Evolutionary conservation across 2,888 invertebrate genomes (phyloP).

Genomic region (Idaea straminata): DNA sequence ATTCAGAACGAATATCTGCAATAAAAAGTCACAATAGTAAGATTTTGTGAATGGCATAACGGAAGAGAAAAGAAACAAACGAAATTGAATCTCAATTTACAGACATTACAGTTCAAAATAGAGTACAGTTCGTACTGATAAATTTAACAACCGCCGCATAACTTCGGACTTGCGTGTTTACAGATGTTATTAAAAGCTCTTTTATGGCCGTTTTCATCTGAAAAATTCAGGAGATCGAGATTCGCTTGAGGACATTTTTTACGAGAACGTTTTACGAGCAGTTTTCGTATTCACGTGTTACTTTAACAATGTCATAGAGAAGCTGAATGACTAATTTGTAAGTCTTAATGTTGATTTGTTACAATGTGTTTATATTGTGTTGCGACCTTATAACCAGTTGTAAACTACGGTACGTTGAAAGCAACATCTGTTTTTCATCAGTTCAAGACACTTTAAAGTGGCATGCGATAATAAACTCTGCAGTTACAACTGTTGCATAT

Average conservation of each 20-base stretch:
- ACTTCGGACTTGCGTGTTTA: constrained; percentile 30
- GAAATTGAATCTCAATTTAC: constrained; percentile 5
- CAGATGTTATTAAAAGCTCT: constrained; percentile 41
- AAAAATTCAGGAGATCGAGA: constrained; percentile 18
- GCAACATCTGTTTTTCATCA: background rate
- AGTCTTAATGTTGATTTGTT: background rate
- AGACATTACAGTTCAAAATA: constrained; percentile 6
- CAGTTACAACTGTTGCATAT: background rate
- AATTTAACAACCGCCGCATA: constrained; percentile 2
- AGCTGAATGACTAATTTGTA: background rate
- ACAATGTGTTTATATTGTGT: background rate
- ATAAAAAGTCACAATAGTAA: constrained; percentile 13
- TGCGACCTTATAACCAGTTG: background rate
- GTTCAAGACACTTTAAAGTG: background rate
- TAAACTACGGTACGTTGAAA: background rate
- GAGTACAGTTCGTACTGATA: background rate
- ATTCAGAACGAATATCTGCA: constrained; percentile 83
- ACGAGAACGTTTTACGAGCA: constrained; percentile 12
- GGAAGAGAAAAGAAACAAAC: background rate
- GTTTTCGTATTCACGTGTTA: constrained; percentile 9
- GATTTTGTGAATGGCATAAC: background rate
- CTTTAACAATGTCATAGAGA: background rate
- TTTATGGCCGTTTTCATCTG: constrained; percentile 37
- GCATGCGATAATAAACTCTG: background rate
- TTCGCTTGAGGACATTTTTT: background rate